Percentiles rank a stretch among this genome's conserved stretches.
phyloP scores from a whole-genome alignment of 1,140 invertebrate species.

The Melanaphis sacchari region DNA sequence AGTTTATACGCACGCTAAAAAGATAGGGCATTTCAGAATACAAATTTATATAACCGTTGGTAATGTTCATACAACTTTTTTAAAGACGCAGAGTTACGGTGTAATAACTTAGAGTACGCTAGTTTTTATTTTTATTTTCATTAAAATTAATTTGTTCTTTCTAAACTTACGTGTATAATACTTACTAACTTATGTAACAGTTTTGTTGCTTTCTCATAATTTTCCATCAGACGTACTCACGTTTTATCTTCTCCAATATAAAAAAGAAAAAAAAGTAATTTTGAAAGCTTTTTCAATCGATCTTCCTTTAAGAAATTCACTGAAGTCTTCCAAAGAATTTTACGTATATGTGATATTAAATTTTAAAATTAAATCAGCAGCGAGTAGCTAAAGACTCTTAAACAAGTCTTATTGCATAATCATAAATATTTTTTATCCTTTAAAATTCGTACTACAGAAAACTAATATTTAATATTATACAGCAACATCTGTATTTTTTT shows the following conservation, averaged over 20 bases:
- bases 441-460: background rate
- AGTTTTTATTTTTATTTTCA: background rate
- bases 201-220: conserved; percentile 14
- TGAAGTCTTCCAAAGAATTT: background rate
- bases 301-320: background rate
- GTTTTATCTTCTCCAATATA: background rate
- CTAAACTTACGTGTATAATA: conserved; percentile 6
- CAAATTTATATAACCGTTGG: background rate
- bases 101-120: conserved; percentile 15
- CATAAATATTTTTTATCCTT: background rate
- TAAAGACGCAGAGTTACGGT: background rate
- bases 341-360: background rate
- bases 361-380: conserved; percentile 41
- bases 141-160: background rate
- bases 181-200: conserved; percentile 16
- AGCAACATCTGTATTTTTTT: background rate
- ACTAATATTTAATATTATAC: background rate
- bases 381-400: background rate
- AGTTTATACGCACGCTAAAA: background rate
- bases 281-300: conserved; percentile 41
- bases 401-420: background rate
- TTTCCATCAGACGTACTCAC: background rate
- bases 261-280: conserved; percentile 14
- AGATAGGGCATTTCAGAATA: background rate
- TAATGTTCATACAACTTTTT: background rate